phyloP scores from a whole-genome alignment of 2,888 invertebrate species.

The Thecophora atra region DNA sequence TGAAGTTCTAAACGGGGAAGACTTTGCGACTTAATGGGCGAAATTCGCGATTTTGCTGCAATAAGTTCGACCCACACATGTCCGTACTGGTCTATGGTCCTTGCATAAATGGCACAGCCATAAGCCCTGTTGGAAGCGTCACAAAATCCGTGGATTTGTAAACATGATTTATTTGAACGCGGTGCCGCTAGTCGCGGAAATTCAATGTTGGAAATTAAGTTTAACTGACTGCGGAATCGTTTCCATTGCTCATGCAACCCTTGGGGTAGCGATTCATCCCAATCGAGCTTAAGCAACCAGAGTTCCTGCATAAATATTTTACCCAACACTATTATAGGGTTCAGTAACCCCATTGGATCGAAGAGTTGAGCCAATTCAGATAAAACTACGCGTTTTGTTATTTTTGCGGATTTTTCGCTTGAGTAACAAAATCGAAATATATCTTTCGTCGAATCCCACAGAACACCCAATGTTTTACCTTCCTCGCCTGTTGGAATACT shows the following conservation, averaged over 20 bases:
- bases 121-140: conserved; percentile 38
- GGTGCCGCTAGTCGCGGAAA: background rate
- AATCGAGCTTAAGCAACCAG: too few relatives aligned
- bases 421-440: background rate
- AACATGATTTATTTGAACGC: background rate
- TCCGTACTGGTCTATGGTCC: conserved; percentile 12
- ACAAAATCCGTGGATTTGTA: conserved; percentile 38
- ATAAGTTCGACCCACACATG: conserved; percentile 31
- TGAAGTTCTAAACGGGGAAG: conserved; percentile 40
- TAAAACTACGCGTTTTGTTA: conserved; percentile 32
- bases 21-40: conserved; percentile 28
- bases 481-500: background rate
- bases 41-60: conserved; percentile 34
- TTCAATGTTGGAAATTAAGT: conserved; percentile 15
- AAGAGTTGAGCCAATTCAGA: conserved; percentile 36
- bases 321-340: too few relatives aligned
- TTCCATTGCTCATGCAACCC: too few relatives aligned
- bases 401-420: background rate
- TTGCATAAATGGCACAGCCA: conserved; percentile 34
- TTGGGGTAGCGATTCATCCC: too few relatives aligned
- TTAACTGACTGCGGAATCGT: too few relatives aligned
- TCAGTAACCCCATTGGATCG: conserved; percentile 36
- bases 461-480: background rate
- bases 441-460: too few relatives aligned
- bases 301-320: too few relatives aligned